Evolutionary conservation across 2,797 vertebrate species (phyloP).

Genomic region (Falco naumanni): DNA sequence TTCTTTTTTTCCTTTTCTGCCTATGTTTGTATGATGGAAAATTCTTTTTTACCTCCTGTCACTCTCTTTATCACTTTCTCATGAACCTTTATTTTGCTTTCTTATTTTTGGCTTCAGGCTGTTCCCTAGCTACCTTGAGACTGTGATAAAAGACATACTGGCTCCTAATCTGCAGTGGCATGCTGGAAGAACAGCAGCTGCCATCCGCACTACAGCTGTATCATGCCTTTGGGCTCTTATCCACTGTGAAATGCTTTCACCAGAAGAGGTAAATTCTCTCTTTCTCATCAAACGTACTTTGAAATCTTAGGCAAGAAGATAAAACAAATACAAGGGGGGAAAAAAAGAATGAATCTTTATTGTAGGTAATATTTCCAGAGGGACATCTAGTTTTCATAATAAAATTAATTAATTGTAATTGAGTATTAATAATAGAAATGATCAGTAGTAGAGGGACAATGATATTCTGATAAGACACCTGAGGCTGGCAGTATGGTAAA

Average conservation of each 20-base stretch:
- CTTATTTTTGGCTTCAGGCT: slow-evolving; percentile 76
- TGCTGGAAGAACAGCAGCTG: slow-evolving; percentile 87
- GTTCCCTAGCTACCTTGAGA: slow-evolving; percentile 83
- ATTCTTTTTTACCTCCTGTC: background rate
- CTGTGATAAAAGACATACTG: slow-evolving; percentile 84
- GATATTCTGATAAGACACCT: background rate
- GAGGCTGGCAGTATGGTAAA: background rate
- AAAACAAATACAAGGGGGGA: background rate
- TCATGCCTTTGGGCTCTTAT: slow-evolving; percentile 91
- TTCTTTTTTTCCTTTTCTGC: background rate
- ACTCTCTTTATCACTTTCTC: slow-evolving; percentile 40
- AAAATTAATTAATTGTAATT: background rate
- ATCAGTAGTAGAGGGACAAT: background rate
- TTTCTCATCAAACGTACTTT: background rate
- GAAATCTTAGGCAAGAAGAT: background rate
- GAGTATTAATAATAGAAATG: background rate
- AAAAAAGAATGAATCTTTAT: background rate
- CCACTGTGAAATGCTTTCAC: slow-evolving; percentile 81
- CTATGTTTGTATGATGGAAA: background rate
- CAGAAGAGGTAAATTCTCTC: slow-evolving; percentile 82
- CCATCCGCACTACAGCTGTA: slow-evolving; percentile 88
- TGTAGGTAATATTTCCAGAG: background rate
- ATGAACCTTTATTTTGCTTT: slow-evolving; percentile 41
- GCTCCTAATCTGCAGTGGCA: slow-evolving; percentile 93
- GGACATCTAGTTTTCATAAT: background rate